Evolutionary conservation across 2,888 invertebrate species (phyloP).

Genomic region (Leucophora obtusa): DNA sequence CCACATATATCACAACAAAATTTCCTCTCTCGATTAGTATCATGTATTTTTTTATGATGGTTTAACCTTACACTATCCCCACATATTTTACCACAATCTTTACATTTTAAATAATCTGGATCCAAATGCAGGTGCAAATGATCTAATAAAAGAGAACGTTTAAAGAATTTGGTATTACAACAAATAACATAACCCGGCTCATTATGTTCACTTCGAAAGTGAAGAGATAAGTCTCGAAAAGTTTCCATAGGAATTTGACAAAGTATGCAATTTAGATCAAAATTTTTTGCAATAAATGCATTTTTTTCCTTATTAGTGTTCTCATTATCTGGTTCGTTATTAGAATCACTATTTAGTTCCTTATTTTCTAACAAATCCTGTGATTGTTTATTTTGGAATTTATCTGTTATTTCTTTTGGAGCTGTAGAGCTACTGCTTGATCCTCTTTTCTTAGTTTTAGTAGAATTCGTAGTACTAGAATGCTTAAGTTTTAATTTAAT

Average conservation of each 20-base stretch:
- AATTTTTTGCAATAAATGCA: conserved; percentile 70
- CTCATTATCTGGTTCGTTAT: no score
- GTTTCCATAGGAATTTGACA: conserved; percentile 71
- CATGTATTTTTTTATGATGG: neutral
- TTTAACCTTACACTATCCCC: neutral
- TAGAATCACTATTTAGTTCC: no score
- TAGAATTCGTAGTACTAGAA: no score
- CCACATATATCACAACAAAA: conserved; percentile 2
- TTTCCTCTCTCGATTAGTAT: neutral
- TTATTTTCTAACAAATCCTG: no score
- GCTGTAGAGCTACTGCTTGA: no score
- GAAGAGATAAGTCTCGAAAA: conserved; percentile 70
- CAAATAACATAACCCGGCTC: conserved; percentile 71
- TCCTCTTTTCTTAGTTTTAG: no score
- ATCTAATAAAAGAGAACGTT: conserved; percentile 71
- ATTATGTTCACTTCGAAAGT: conserved; percentile 71
- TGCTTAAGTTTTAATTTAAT: no score
- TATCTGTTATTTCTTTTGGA: no score
- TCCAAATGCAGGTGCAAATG: conserved; percentile 73
- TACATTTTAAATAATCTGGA: conserved; percentile 74
- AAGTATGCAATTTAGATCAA: conserved; percentile 69
- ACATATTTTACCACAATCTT: conserved; percentile 6
- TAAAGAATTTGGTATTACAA: conserved; percentile 72
- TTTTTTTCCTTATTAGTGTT: neutral
- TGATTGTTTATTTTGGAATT: no score